These are phyloP conservation scores for Centropristis striata DNA, from an alignment of 2,113 vertebrate species.

Conservation along the genomic window DNA sequence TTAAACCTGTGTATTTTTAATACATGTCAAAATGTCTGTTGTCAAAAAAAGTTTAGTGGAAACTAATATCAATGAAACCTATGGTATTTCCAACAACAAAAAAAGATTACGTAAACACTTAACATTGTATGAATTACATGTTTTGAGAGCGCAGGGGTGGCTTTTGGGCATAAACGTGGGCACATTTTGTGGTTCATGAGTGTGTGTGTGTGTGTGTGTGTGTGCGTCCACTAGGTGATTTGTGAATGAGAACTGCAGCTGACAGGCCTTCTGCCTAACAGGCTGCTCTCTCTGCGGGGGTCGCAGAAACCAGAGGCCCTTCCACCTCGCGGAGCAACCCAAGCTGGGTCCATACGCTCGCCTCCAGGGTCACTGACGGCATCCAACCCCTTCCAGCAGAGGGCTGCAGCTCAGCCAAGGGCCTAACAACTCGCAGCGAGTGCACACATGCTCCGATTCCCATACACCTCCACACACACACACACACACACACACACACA, in stretches of 20 bases:
- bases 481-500: neutral
- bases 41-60: neutral
- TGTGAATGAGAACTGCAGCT: constrained; percentile 73
- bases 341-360: constrained; percentile 68
- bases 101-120: too few relatives aligned
- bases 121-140: neutral
- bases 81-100: too few relatives aligned
- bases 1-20: too few relatives aligned
- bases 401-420: constrained; percentile 44
- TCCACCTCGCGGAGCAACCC: constrained; percentile 62
- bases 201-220: neutral
- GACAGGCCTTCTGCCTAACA: constrained; percentile 75
- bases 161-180: neutral
- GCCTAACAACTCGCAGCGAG: constrained; percentile 41
- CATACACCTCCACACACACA: constrained; percentile 13
- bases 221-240: constrained; percentile 48
- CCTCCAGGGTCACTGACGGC: constrained; percentile 68
- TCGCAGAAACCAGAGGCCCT: constrained; percentile 59
- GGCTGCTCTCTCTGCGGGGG: constrained; percentile 72
- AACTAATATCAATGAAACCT: neutral
- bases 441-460: constrained; percentile 55
- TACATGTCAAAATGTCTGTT: too few relatives aligned
- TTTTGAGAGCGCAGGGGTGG: neutral
- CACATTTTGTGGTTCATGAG: neutral
- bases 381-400: constrained; percentile 66